Evolutionary conservation across 2,888 invertebrate genomes (phyloP).

Genomic region (Diarsia brunnea): DNA sequence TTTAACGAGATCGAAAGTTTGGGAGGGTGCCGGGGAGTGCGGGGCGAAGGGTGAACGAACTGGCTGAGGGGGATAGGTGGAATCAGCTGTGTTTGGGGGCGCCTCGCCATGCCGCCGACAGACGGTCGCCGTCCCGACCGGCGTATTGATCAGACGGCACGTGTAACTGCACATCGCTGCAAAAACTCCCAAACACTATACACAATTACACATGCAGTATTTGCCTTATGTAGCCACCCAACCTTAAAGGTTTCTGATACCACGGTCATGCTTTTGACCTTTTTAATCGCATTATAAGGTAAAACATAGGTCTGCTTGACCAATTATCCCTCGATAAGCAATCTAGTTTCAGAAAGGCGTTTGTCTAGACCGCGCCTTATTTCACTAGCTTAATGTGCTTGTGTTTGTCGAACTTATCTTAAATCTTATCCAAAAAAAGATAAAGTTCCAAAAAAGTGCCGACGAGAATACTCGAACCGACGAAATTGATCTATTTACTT

Average conservation of each 20-base stretch:
- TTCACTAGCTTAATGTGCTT: conserved; percentile 14
- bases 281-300: conserved; percentile 66
- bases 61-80: conserved; percentile 80
- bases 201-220: background rate
- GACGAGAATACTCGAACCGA: conserved; percentile 22
- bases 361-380: conserved; percentile 60
- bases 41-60: conserved; percentile 85
- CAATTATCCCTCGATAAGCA: conserved; percentile 59
- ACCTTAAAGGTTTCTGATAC: conserved; percentile 54
- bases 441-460: conserved; percentile 24
- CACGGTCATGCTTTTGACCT: conserved; percentile 53
- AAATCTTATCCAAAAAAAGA: conserved; percentile 43
- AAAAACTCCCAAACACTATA: conserved; percentile 56
- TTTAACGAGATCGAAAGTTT: conserved; percentile 81
- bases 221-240: conserved; percentile 31
- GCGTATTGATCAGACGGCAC: conserved; percentile 86
- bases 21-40: conserved; percentile 74
- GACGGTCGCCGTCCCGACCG: conserved; percentile 89
- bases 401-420: conserved; percentile 30
- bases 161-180: conserved; percentile 78
- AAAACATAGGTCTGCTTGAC: conserved; percentile 55
- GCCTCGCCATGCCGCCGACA: conserved; percentile 85
- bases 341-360: conserved; percentile 61
- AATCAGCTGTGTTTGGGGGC: conserved; percentile 89
- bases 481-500: conserved; percentile 16